phyloP scores from a whole-genome alignment of 2,888 invertebrate genomes.

The Pyrrhia umbra region DNA sequence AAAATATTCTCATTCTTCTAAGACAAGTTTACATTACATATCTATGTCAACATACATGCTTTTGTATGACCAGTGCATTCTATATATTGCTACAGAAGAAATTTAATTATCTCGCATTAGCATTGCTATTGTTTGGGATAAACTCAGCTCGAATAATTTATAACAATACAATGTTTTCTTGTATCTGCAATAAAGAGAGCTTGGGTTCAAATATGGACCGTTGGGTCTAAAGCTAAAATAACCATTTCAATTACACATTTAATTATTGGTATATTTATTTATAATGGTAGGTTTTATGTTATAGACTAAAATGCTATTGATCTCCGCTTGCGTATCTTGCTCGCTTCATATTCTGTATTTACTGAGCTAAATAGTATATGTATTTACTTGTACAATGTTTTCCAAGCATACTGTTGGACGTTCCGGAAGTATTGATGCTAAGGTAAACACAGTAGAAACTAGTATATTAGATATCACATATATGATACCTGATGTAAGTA shows the following conservation, averaged over 20 bases:
- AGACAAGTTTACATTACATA: too few relatives aligned
- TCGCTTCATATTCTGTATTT: neutral
- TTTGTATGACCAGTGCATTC: too few relatives aligned
- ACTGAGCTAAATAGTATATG: constrained; percentile 27
- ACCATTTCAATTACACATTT: neutral
- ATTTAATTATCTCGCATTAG: too few relatives aligned
- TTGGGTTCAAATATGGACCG: constrained; percentile 29
- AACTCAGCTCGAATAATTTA: too few relatives aligned
- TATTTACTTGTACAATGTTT: constrained; percentile 67
- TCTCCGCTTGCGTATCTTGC: neutral
- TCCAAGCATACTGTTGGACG: constrained; percentile 90
- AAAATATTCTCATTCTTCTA: too few relatives aligned
- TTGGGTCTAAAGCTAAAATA: neutral
- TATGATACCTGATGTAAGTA: constrained; percentile 48
- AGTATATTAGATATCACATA: constrained; percentile 44
- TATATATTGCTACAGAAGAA: too few relatives aligned
- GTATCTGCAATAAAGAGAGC: too few relatives aligned
- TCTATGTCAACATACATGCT: too few relatives aligned
- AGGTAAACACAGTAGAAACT: constrained; percentile 87
- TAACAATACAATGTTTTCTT: too few relatives aligned
- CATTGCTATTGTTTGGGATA: too few relatives aligned
- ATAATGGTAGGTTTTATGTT: neutral
- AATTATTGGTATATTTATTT: neutral
- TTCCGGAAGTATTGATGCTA: constrained; percentile 91
- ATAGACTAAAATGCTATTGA: neutral